Evolutionary conservation across 1,140 invertebrate species (phyloP).

Genomic region (Apis laboriosa): DNA sequence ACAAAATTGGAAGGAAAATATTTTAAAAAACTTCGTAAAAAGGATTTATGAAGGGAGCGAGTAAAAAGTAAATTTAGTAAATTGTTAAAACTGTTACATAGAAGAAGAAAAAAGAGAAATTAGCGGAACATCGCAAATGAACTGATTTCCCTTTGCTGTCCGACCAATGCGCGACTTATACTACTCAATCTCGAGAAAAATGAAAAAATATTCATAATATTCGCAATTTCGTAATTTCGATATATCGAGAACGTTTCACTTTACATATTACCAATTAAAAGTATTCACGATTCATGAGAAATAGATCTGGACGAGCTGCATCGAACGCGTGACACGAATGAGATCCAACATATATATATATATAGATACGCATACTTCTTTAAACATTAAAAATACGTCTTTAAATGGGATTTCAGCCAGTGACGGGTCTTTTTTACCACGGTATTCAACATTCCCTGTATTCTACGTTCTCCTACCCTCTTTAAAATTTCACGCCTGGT

Average conservation of each 20-base stretch:
- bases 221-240: no score
- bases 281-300: not conserved
- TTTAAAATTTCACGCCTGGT: constrained; percentile 71
- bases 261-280: not conserved
- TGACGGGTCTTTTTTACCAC: constrained; percentile 50
- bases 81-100: no score
- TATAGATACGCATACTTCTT: no score
- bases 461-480: constrained; percentile 27
- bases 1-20: not conserved
- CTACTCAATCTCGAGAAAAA: constrained; percentile 4
- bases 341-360: constrained; percentile 29
- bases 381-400: constrained; percentile 63
- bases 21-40: not conserved
- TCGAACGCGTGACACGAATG: not conserved
- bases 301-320: not conserved
- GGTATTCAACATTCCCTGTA: constrained; percentile 32
- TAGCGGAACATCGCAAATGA: not conserved
- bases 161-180: not conserved
- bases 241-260: not conserved
- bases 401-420: constrained; percentile 59
- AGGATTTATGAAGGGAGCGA: not conserved
- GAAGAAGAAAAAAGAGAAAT: not conserved
- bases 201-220: not conserved
- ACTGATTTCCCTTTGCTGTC: not conserved
- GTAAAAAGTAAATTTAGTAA: not conserved